Evolutionary conservation across 2,113 vertebrate species (phyloP), one percentile per base, ranked within the genome.

Genomic region (Charina bottae): DNA sequence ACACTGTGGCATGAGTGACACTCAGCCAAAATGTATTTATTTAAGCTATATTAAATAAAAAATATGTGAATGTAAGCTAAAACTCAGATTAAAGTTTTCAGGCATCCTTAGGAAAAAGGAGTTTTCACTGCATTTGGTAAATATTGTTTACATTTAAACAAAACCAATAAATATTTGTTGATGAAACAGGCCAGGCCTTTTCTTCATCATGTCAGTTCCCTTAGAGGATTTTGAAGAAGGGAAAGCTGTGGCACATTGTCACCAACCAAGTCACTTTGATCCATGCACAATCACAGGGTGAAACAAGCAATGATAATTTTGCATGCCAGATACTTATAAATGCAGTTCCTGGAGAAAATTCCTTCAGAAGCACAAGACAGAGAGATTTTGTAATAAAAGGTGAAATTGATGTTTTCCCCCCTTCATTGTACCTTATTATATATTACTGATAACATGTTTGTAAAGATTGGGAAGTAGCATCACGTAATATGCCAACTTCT

Each of bases 11-110:
- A 55, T 55, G 64, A 89, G 85, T 88, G 59, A 64, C 78, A 46
- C 7, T 42, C 33, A 26, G 21, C n/a, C 28, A 0, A 1, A 54
- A 92, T 59, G 1, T 46, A 5, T 84, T 83, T 26, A 42, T 60
- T 60, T 85, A 60, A 85, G 0, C 0, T 59, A 62, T 0, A 0
- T 0, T 28, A 53, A 56, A 78, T 42, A 15, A 24, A 58, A 59
- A 13, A 26, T 4, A 42, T 15, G 37, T 15, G 54, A 89, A 28
- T 42, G 46, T 33, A 21, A 64, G 11, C 42, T 49, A 55, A 56
- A 89, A 54, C 60, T 84, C 83, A 53, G 26, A 33, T 24, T 84
- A 60, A 62, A 26, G 5, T 85, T 90, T 90, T n/a, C 2, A 23
- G 15, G 12, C 10, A 64, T 86, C 23, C 28, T 64, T 33, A 28